These are phyloP conservation scores for Cettia cetti DNA, from an alignment of 2,113 vertebrate species.

Conservation along the genomic window DNA sequence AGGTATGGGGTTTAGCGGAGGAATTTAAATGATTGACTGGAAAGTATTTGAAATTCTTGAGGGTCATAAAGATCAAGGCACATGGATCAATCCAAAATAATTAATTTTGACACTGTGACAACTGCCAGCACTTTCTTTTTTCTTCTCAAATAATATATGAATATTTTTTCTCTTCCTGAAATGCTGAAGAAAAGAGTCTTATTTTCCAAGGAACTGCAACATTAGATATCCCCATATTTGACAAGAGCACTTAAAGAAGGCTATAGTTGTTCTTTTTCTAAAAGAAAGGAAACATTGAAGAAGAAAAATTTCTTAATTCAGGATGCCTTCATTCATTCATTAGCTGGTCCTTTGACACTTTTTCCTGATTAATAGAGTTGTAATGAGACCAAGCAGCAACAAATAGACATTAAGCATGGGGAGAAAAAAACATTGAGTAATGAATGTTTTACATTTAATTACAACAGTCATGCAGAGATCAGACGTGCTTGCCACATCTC, in stretches of 20 bases:
- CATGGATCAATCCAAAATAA: slow-evolving; percentile 19
- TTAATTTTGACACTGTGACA: slow-evolving; percentile 1
- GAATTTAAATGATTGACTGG: slow-evolving; percentile 48
- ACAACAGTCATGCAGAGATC: not conserved
- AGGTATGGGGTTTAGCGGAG: not conserved
- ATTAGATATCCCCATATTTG: not conserved
- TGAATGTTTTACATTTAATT: not conserved
- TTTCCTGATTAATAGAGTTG: slow-evolving; percentile 14
- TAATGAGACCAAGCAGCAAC: not conserved
- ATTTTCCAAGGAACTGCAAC: not conserved
- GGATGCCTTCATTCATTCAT: not conserved
- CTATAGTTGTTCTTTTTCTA: not conserved
- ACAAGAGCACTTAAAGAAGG: not conserved
- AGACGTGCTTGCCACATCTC: not conserved
- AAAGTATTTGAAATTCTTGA: slow-evolving; percentile 41
- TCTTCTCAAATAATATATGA: not conserved
- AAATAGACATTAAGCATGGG: not conserved
- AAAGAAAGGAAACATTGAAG: not conserved
- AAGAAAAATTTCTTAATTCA: not conserved
- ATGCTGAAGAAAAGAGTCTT: not conserved
- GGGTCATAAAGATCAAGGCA: slow-evolving; percentile 9
- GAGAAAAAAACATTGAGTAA: not conserved
- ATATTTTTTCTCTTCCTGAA: not conserved
- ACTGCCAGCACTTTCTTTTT: not conserved
- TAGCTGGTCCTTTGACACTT: not conserved